Evolutionary conservation across 2,113 vertebrate species (phyloP).

Genomic region (Gavia stellata): DNA sequence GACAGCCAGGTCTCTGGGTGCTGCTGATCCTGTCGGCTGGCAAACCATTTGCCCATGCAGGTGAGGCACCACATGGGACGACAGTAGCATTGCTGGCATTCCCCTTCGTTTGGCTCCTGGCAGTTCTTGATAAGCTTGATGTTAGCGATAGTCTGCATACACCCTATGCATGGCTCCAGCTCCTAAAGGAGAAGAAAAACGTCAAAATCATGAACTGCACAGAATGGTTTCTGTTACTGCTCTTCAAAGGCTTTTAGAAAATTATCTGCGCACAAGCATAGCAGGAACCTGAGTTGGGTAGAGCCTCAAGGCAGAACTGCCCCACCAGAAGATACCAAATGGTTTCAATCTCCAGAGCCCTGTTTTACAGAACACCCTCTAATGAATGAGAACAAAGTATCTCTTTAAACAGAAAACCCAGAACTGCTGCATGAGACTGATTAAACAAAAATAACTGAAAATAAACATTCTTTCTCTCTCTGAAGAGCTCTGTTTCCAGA

Average conservation of each 20-base stretch:
- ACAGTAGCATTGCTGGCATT: constrained; percentile 89
- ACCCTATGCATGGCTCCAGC: constrained; percentile 88
- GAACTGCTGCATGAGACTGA: background rate
- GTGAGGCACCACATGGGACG: constrained; percentile 97
- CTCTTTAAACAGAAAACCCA: background rate
- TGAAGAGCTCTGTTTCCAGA: background rate
- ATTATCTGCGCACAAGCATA: background rate
- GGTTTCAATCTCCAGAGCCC: background rate
- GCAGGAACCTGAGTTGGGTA: background rate
- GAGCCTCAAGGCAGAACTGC: background rate
- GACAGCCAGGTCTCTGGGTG: constrained; percentile 92
- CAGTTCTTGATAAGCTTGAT: constrained; percentile 87
- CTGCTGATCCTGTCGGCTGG: constrained; percentile 91
- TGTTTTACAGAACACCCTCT: background rate
- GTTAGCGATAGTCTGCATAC: constrained; percentile 86
- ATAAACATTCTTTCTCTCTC: background rate
- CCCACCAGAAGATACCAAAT: background rate
- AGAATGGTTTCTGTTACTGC: background rate
- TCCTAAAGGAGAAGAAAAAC: constrained; percentile 70
- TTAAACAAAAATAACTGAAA: background rate
- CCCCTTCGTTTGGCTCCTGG: constrained; percentile 64
- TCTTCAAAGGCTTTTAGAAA: background rate
- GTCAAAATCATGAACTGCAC: background rate
- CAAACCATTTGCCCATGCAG: constrained; percentile 95
- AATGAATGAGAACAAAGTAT: background rate